These are phyloP conservation scores for western clawed frog (Xenopus tropicalis) DNA, from an alignment of 2,113 vertebrate species.

Conservation along the genomic window UCB_Xtro_10.0 CM004446.2:57656501-57657000, in stretches of 20 bases:
- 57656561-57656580: neutral
- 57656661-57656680: neutral
- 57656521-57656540: conserved; percentile 3
- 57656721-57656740: conserved; percentile 10
- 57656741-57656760: conserved; percentile 27
- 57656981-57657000: neutral
- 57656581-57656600: conserved; percentile 5
- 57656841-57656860: conserved; percentile 34
- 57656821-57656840: conserved; percentile 27
- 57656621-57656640: conserved; percentile 6
- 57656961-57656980: neutral
- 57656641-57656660: conserved; percentile 10
- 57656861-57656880: conserved; percentile 33
- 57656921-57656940: conserved; percentile 6
- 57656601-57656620: neutral
- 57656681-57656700: neutral
- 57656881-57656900: conserved; percentile 29
- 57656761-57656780: conserved; percentile 11
- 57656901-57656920: conserved; percentile 11
- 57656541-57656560: conserved; percentile 2
- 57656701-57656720: conserved; percentile 20
- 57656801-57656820: conserved; percentile 15
- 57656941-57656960: neutral
- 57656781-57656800: conserved; percentile 32
- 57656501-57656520: neutral